Percentiles rank a stretch among this genome's conserved stretches.
phyloP scores from a whole-genome alignment of 2,113 vertebrate species.

The Notechis scutatus region DNA sequence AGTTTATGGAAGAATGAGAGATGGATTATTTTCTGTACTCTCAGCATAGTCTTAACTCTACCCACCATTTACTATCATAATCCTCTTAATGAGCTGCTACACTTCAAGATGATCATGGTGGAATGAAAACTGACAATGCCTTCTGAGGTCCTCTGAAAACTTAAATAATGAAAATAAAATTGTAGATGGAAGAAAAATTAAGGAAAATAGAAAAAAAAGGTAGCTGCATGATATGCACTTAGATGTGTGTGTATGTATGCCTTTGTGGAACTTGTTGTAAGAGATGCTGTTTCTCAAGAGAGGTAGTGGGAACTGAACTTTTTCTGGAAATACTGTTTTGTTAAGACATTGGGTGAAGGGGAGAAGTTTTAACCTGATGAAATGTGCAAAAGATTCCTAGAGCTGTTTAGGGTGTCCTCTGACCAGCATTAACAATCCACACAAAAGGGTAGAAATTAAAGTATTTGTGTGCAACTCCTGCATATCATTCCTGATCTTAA shows the following conservation, averaged over 20 bases:
- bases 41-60: not conserved
- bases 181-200: not conserved
- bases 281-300: not conserved
- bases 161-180: not conserved
- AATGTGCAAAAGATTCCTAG: not conserved
- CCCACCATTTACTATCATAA: not conserved
- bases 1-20: not conserved
- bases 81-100: not conserved
- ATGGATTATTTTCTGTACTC: not conserved
- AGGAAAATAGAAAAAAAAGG: not conserved
- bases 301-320: not conserved
- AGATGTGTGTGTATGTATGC: not conserved
- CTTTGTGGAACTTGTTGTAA: not conserved
- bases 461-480: not conserved
- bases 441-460: not conserved
- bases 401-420: not conserved
- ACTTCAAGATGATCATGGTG: not conserved
- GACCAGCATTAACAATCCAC: not conserved
- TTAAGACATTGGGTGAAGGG: not conserved
- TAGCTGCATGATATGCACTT: not conserved
- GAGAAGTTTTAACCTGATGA: not conserved
- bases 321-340: not conserved
- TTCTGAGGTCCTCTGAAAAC: not conserved
- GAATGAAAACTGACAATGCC: not conserved
- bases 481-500: not conserved